Conservation (phyloP, 2,888 invertebrate species). For the Thymelicus lineola region DNA sequence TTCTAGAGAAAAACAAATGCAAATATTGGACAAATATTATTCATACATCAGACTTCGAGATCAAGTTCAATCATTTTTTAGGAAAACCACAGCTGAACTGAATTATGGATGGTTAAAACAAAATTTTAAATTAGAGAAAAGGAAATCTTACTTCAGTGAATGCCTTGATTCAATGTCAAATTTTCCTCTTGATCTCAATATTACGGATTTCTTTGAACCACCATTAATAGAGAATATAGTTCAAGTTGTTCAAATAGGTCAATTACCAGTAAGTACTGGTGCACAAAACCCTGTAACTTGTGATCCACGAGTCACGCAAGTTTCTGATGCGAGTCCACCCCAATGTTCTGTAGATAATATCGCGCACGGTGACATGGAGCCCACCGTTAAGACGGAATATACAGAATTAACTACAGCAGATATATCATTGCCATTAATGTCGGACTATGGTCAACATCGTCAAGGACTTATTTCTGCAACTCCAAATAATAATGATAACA, state of each 20-base stretch:
- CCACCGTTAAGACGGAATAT: constrained; percentile 73
- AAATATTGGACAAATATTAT: constrained; percentile 55
- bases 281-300: constrained; percentile 79
- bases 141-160: constrained; percentile 33
- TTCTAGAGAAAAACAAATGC: constrained; percentile 51
- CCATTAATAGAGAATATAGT: constrained; percentile 69
- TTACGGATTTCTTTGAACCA: constrained; percentile 86
- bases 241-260: constrained; percentile 86
- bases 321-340: constrained; percentile 74
- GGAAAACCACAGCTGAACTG: constrained; percentile 62
- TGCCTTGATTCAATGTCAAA: constrained; percentile 36
- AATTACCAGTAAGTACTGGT: constrained; percentile 74
- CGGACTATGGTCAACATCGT: constrained; percentile 64
- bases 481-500: constrained; percentile 56
- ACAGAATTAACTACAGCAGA: constrained; percentile 79
- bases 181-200: constrained; percentile 79
- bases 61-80: constrained; percentile 70
- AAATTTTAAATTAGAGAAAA: constrained; percentile 49
- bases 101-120: constrained; percentile 51
- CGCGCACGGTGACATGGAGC: constrained; percentile 65
- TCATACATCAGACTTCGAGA: constrained; percentile 63
- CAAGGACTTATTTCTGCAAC: constrained; percentile 54
- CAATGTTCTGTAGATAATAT: constrained; percentile 74
- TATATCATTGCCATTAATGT: constrained; percentile 65
- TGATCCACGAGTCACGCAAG: constrained; percentile 78